Conservation (phyloP, 92 coral and sea anemone genomes). For the Palythoa heliodiscus region DNA sequence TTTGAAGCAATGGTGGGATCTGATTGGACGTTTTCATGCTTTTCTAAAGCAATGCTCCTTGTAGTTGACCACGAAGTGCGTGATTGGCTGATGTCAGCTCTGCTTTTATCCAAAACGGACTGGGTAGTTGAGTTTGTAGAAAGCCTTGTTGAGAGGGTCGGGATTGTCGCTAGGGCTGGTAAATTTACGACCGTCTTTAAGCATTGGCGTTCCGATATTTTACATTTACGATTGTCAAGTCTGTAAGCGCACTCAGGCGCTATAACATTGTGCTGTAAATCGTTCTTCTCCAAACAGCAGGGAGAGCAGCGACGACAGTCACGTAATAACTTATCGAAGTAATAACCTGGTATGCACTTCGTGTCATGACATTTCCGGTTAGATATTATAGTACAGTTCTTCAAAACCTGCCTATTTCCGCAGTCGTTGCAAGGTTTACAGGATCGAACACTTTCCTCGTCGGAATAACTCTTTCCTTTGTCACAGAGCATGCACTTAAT, state of each 20-base stretch:
- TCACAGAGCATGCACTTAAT: slow-evolving; percentile 2
- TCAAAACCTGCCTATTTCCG: background rate
- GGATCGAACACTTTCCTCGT: background rate
- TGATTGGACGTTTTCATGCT: too few relatives aligned
- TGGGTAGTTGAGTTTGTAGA: background rate
- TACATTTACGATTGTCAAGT: background rate
- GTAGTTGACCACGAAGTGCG: too few relatives aligned
- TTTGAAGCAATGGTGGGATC: too few relatives aligned
- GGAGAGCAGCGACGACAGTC: background rate
- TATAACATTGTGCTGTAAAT: slow-evolving; percentile 3
- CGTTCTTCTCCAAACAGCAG: slow-evolving; percentile 7
- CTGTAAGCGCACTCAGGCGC: slow-evolving; percentile 20
- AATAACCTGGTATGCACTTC: background rate
- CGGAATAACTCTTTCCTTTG: background rate
- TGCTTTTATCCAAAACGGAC: too few relatives aligned
- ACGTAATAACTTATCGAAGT: background rate
- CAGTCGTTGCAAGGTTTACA: slow-evolving; percentile 30
- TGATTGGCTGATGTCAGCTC: too few relatives aligned
- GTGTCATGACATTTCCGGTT: slow-evolving; percentile 1
- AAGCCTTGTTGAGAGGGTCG: background rate
- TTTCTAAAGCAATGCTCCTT: too few relatives aligned
- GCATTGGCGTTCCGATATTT: background rate
- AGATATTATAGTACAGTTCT: background rate
- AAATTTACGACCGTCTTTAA: background rate
- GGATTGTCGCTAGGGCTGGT: background rate